Conservation (phyloP, 2,797 vertebrate species). For the Molossus molossus region DNA sequence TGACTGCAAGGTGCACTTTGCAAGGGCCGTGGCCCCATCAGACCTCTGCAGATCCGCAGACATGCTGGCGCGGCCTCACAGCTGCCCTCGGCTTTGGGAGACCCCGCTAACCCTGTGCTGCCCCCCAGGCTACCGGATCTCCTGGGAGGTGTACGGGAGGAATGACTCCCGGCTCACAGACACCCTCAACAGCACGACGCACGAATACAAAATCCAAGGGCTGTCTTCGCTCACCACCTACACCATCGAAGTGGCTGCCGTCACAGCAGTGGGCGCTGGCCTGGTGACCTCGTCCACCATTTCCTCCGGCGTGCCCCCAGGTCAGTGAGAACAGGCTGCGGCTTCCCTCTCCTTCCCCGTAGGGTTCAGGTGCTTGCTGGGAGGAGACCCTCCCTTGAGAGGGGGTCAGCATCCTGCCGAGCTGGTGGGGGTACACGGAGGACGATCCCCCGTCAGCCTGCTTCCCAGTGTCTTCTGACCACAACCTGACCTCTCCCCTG, state of each 20-base stretch:
- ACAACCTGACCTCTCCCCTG: accelerated
- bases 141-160: conserved; percentile 94
- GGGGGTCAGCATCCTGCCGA: accelerated
- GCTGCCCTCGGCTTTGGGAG: accelerated
- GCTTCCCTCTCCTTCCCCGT: accelerated
- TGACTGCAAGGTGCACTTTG: accelerated
- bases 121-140: conserved; percentile 93
- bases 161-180: conserved; percentile 92
- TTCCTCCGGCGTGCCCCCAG: conserved; percentile 98
- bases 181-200: conserved; percentile 92
- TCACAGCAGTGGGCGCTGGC: conserved; percentile 93
- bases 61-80: accelerated
- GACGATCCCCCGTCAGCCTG: background rate
- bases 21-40: accelerated
- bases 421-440: accelerated
- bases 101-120: background rate
- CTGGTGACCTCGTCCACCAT: conserved; percentile 94
- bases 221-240: conserved; percentile 96
- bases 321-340: conserved; percentile 84
- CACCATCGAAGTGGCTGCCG: conserved; percentile 95
- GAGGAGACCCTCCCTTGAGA: background rate
- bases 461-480: background rate
- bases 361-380: accelerated
- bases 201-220: conserved; percentile 94
- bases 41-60: accelerated